Evolutionary conservation across 2,888 invertebrate genomes (phyloP).

Genomic region (Folsomia manolachei): DNA sequence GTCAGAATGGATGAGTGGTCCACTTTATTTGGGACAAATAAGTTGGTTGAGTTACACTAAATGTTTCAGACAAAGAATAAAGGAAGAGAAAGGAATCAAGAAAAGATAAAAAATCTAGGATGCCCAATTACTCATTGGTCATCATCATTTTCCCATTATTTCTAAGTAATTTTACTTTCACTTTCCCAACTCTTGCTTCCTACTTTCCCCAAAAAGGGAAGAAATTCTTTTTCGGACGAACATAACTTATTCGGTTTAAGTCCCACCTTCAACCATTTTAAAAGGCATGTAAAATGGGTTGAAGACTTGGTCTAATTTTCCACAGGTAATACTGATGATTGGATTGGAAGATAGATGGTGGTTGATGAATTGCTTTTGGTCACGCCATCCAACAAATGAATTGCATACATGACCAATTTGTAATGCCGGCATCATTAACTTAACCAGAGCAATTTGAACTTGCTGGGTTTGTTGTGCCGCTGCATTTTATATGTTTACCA

Average conservation of each 20-base stretch:
- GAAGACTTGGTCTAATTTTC: no score
- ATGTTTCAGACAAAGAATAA: background rate
- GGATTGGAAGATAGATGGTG: background rate
- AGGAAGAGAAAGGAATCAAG: no score
- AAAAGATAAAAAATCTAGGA: background rate
- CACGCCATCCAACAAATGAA: background rate
- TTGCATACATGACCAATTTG: background rate
- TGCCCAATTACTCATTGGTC: background rate
- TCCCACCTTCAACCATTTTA: background rate
- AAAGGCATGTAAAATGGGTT: background rate
- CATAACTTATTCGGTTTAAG: background rate
- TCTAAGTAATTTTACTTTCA: no score
- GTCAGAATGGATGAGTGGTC: background rate
- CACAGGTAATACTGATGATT: background rate
- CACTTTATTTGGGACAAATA: background rate
- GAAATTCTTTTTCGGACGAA: no score
- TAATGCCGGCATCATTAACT: background rate
- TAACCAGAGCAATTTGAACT: background rate
- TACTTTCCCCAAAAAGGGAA: no score
- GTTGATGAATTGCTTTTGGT: background rate
- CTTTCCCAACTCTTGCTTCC: no score
- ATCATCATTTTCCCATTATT: no score
- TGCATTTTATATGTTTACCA: background rate
- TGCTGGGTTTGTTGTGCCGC: background rate
- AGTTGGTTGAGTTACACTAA: background rate